Conservation (phyloP, 2,888 invertebrate species). For the Caradrina clavipalpis region DNA sequence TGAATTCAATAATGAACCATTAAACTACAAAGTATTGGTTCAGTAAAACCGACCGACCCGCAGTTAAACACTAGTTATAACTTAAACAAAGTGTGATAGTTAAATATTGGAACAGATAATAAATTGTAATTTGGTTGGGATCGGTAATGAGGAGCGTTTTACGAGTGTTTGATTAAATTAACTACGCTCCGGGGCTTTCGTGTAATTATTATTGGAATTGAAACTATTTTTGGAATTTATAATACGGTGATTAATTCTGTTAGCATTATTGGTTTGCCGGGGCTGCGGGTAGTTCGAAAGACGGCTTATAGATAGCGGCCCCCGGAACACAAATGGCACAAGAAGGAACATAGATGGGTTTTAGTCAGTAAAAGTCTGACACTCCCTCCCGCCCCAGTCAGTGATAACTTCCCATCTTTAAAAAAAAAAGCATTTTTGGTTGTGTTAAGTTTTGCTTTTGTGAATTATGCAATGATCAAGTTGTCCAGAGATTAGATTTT, state of each 20-base stretch:
- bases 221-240: constrained; percentile 2
- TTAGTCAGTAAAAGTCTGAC: too few species aligned
- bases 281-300: too few species aligned
- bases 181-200: constrained; percentile 22
- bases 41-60: constrained; percentile 5
- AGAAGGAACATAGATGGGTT: too few species aligned
- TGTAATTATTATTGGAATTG: constrained; percentile 16
- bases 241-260: background rate
- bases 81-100: constrained; percentile 28
- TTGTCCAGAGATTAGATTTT: too few species aligned
- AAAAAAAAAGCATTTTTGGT: too few species aligned
- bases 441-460: too few species aligned
- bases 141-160: constrained; percentile 30
- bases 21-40: background rate
- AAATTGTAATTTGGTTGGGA: constrained; percentile 35
- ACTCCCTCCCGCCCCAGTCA: too few species aligned
- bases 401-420: too few species aligned
- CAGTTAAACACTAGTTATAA: constrained; percentile 11
- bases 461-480: too few species aligned
- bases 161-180: constrained; percentile 59
- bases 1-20: background rate
- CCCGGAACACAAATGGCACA: too few species aligned
- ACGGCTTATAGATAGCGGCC: too few species aligned
- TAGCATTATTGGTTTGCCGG: too few species aligned
- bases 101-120: constrained; percentile 51